Conservation (phyloP, 92 coral and sea anemone genomes). For the Pocillopora meandrina region DNA sequence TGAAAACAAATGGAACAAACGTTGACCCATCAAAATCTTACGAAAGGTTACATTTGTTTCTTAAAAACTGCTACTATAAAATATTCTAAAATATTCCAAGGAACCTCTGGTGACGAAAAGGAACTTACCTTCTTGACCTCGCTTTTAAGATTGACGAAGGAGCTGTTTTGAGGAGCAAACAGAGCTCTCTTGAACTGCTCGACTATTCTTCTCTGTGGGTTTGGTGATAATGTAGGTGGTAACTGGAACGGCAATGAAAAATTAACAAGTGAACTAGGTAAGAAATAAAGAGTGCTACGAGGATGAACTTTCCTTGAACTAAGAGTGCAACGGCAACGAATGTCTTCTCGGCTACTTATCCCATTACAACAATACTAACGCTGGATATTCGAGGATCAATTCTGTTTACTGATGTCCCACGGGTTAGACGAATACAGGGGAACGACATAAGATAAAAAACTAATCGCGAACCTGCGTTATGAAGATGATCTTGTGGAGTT, state of each 20-base stretch:
- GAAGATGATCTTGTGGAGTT: constrained; percentile 93
- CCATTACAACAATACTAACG: not conserved
- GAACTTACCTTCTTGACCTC: constrained; percentile 90
- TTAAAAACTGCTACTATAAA: too few relatives aligned
- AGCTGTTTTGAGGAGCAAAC: constrained; percentile 93
- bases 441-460: not conserved
- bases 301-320: not conserved
- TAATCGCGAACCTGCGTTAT: constrained; percentile 82
- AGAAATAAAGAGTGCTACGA: not conserved
- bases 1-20: too few relatives aligned
- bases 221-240: constrained; percentile 88
- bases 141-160: constrained; percentile 88
- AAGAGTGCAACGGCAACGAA: not conserved
- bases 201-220: constrained; percentile 90
- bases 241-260: constrained; percentile 52
- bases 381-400: not conserved
- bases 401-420: not conserved
- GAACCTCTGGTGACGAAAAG: too few relatives aligned
- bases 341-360: not conserved
- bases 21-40: too few relatives aligned
- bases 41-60: too few relatives aligned
- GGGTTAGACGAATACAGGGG: not conserved
- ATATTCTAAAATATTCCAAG: too few relatives aligned
- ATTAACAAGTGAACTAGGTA: not conserved
- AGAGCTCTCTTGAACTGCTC: constrained; percentile 94